These are phyloP conservation scores for Diplosoma virens DNA, from an alignment of 23 tunicate species.

Conservation along the genomic window DNA sequence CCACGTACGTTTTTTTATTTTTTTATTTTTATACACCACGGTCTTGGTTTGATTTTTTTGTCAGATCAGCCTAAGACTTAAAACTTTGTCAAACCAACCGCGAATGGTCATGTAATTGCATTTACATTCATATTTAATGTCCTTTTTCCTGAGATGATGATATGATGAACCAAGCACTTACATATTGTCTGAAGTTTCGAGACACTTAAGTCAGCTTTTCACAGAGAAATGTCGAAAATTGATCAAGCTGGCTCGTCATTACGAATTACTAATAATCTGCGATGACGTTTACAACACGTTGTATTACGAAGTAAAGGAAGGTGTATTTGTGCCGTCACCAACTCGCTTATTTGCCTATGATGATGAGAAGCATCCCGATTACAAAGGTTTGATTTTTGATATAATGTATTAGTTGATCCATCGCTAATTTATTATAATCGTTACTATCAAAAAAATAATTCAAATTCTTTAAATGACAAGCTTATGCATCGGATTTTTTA, in stretches of 20 bases:
- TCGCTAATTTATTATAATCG: too few relatives aligned
- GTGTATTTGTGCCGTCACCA: slow-evolving; percentile 40
- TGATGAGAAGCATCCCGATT: slow-evolving; percentile 41
- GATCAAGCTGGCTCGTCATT: slow-evolving; percentile 60
- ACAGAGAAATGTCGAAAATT: slow-evolving; percentile 53
- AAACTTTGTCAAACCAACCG: too few relatives aligned
- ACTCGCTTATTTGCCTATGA: slow-evolving; percentile 67
- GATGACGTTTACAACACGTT: slow-evolving; percentile 81
- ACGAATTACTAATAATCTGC: slow-evolving; percentile 59
- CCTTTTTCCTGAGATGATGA: not conserved
- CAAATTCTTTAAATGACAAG: too few relatives aligned
- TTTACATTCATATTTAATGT: not conserved
- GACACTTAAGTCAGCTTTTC: not conserved
- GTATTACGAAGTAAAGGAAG: slow-evolving; percentile 4
- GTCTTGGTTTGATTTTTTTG: not conserved
- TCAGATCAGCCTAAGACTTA: too few relatives aligned
- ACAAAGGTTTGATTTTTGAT: too few relatives aligned
- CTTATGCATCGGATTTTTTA: too few relatives aligned
- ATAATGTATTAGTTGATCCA: too few relatives aligned
- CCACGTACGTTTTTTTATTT: not conserved
- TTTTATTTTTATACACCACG: not conserved
- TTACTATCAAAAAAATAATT: too few relatives aligned
- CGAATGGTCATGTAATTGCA: not conserved
- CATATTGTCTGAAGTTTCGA: too few relatives aligned
- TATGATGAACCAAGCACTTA: not conserved